Conservation (phyloP, 1,140 invertebrate species). For the Adoxophyes honmai region DNA sequence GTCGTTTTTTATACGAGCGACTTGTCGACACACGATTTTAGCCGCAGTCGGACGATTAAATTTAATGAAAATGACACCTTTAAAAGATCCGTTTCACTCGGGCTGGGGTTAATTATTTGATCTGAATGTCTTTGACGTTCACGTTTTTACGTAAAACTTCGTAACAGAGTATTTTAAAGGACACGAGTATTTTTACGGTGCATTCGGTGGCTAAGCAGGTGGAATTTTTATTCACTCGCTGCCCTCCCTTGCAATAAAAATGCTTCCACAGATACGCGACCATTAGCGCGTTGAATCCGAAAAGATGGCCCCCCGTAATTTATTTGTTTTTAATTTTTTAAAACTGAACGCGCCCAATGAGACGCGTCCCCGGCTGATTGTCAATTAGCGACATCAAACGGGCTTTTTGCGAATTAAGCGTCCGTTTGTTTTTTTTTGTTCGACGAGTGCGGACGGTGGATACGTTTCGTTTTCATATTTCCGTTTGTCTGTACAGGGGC, state of each 20-base stretch:
- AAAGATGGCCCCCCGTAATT: constrained; percentile 44
- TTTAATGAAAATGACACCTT: constrained; percentile 53
- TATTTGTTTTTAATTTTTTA: constrained; percentile 76
- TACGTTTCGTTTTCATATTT: constrained; percentile 75
- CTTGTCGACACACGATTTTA: constrained; percentile 53
- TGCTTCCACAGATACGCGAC: no score
- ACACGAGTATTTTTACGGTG: not conserved
- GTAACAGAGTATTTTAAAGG: not conserved
- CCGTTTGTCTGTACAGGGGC: constrained; percentile 63
- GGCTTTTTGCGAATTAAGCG: constrained; percentile 76
- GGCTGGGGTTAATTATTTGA: constrained; percentile 12
- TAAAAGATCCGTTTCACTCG: not conserved
- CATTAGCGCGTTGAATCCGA: not conserved
- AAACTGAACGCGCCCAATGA: constrained; percentile 72
- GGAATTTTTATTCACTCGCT: no score
- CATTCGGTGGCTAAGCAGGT: no score
- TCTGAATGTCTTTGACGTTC: constrained; percentile 1
- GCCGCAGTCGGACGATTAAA: constrained; percentile 37
- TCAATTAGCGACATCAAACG: constrained; percentile 76
- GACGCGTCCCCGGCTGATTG: constrained; percentile 72
- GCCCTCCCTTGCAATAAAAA: no score
- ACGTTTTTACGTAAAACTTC: constrained; percentile 7
- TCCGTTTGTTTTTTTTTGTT: constrained; percentile 70
- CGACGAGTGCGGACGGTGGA: constrained; percentile 52
- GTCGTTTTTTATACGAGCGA: constrained; percentile 47